phyloP scores from a whole-genome alignment of 2,888 invertebrate genomes.

The Pedicia rivosa region DNA sequence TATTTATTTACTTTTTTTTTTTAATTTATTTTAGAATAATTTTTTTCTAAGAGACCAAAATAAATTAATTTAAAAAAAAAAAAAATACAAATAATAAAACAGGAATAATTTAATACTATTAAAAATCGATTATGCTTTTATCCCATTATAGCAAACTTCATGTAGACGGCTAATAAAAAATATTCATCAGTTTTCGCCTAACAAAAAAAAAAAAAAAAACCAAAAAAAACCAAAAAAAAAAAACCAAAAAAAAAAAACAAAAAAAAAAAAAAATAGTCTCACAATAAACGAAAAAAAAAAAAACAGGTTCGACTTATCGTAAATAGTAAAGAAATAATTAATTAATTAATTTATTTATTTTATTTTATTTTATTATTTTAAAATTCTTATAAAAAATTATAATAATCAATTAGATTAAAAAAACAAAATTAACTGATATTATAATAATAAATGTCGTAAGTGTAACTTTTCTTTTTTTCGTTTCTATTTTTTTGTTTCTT shows the following conservation, averaged over 20 bases:
- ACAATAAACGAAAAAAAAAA: conserved; percentile 9
- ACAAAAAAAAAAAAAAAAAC: conserved; percentile 6
- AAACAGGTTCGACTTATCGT: conserved; percentile 12
- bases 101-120: background rate
- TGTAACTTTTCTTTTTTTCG: no score
- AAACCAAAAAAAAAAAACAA: conserved; percentile 7
- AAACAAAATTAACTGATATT: no score
- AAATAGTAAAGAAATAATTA: no score
- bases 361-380: no score
- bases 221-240: conserved; percentile 8
- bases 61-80: background rate
- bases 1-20: background rate
- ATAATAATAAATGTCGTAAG: no score
- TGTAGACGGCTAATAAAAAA: conserved; percentile 22
- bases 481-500: no score
- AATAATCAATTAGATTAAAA: no score
- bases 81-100: background rate
- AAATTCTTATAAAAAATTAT: no score
- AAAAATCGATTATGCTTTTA: conserved; percentile 9
- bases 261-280: conserved; percentile 10
- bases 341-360: no score
- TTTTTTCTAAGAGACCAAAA: conserved; percentile 1
- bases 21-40: background rate
- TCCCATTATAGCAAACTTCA: conserved; percentile 30
- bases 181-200: conserved; percentile 5